Percentiles rank a stretch among this genome's conserved stretches.
These are phyloP conservation scores for Phalanger gymnotis DNA, from an alignment of 2,797 vertebrate species.

Conservation along the genomic window DNA sequence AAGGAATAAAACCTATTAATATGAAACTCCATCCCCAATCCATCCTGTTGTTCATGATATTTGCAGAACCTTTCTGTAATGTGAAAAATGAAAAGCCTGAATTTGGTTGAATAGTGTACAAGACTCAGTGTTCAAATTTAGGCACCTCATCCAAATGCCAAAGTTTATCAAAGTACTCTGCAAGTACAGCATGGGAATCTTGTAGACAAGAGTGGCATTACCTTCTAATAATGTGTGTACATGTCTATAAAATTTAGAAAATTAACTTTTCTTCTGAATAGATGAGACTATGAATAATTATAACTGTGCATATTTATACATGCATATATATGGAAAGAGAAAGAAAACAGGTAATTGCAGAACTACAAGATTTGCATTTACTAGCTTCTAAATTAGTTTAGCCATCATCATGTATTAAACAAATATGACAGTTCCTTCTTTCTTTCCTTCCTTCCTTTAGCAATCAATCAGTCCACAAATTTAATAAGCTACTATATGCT, in stretches of 20 bases:
- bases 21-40: not conserved
- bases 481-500: not conserved
- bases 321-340: not conserved
- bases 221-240: slow-evolving; percentile 3
- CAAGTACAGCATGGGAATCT: not conserved
- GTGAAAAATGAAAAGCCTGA: not conserved
- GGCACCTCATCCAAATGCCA: not conserved
- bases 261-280: not conserved
- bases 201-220: not conserved
- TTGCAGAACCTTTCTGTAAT: not conserved
- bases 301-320: not conserved
- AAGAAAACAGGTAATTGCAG: not conserved
- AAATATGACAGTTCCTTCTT: not conserved
- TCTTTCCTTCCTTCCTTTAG: not conserved
- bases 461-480: not conserved
- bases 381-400: not conserved
- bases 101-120: not conserved
- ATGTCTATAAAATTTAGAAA: not conserved
- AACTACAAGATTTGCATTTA: not conserved
- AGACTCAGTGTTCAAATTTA: slow-evolving; percentile 23
- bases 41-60: not conserved
- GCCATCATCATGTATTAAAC: not conserved
- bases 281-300: not conserved
- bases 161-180: not conserved
- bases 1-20: slow-evolving; percentile 22